Conservation (phyloP, 1,140 invertebrate species). For the Aphaenogaster rudis region DNA sequence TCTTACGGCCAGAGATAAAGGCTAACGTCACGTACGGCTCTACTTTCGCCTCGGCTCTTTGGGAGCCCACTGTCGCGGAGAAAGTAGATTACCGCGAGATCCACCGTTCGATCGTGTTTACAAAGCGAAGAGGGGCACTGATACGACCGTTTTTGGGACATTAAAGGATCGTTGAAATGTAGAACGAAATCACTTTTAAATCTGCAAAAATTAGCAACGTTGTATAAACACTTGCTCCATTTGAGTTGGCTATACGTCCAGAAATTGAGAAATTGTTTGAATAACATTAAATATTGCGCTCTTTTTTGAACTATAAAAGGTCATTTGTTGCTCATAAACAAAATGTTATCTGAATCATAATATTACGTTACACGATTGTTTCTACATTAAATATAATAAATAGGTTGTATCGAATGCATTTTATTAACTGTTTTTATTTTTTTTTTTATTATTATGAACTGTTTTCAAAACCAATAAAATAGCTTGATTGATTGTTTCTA, state of each 20-base stretch:
- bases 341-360: constrained; percentile 29
- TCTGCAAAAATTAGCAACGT: background rate
- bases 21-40: constrained; percentile 36
- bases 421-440: constrained; percentile 27
- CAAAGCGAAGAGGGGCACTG: background rate
- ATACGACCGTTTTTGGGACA: background rate
- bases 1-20: constrained; percentile 21
- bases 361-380: constrained; percentile 19
- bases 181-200: constrained; percentile 15
- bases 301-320: background rate
- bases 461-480: background rate
- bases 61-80: background rate
- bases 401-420: background rate
- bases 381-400: background rate
- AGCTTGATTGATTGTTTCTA: background rate
- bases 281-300: background rate
- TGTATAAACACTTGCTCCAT: background rate
- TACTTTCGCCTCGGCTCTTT: constrained; percentile 40
- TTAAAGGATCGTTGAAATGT: background rate
- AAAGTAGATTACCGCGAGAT: constrained; percentile 53
- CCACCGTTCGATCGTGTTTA: constrained; percentile 33
- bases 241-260: background rate
- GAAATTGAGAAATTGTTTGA: constrained; percentile 5
- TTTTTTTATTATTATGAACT: background rate
- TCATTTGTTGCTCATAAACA: background rate